Conservation (phyloP, 2,888 invertebrate species). For the Polietes domitor region DNA sequence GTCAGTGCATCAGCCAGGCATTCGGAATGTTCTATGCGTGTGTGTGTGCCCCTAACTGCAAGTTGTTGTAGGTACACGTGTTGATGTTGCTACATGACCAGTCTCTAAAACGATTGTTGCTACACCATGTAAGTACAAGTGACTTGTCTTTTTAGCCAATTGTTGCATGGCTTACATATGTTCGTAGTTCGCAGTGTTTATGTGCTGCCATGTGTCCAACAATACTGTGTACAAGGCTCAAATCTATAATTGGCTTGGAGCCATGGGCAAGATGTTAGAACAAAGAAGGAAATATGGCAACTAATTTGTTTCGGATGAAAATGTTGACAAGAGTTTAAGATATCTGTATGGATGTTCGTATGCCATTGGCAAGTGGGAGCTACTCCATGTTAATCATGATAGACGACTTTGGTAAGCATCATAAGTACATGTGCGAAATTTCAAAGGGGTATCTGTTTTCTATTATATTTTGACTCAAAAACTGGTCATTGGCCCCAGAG, state of each 20-base stretch:
- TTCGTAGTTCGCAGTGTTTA: neutral
- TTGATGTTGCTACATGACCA: slow-evolving; percentile 17
- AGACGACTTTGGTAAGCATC: no score
- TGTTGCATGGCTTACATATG: slow-evolving; percentile 14
- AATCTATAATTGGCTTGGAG: neutral
- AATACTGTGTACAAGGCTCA: no score
- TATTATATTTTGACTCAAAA: no score
- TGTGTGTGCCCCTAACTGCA: neutral
- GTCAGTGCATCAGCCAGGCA: neutral
- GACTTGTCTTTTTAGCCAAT: slow-evolving; percentile 14
- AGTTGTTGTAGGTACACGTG: neutral
- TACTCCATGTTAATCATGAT: no score
- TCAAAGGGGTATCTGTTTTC: no score
- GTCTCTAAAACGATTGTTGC: neutral
- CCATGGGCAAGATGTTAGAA: neutral
- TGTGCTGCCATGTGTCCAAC: neutral
- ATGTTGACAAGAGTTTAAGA: no score
- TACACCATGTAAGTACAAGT: neutral
- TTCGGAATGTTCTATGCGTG: neutral
- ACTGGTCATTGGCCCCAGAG: no score
- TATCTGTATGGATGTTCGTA: no score
- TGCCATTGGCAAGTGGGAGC: no score
- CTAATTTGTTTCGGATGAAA: no score
- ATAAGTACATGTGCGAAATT: no score
- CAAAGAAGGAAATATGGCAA: no score